Conservation (phyloP, 1,140 invertebrate species). For the Pseudachorutes palmiensis region DNA sequence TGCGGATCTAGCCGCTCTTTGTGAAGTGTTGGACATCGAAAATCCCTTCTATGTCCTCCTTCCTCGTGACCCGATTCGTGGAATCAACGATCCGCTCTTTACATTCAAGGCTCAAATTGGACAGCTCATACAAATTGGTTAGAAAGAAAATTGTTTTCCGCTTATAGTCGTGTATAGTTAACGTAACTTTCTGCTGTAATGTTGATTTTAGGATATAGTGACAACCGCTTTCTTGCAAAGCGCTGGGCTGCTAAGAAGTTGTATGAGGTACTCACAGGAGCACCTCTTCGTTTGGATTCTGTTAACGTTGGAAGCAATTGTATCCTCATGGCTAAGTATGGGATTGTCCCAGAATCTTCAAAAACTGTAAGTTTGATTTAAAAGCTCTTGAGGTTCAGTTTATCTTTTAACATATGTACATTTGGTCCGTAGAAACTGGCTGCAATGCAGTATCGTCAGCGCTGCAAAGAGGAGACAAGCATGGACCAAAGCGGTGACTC, state of each 20-base stretch:
- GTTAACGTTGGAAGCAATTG: conserved; percentile 1
- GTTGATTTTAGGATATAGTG: conserved; percentile 14
- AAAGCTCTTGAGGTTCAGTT: neutral
- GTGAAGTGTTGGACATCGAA: neutral
- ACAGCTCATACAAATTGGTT: conserved; percentile 8
- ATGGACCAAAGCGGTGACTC: too few relatives aligned
- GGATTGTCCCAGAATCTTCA: neutral
- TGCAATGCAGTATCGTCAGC: neutral
- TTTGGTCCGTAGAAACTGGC: neutral
- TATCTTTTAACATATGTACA: neutral
- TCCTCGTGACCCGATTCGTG: neutral
- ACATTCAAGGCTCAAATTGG: conserved; percentile 17
- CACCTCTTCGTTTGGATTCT: neutral
- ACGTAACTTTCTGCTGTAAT: neutral
- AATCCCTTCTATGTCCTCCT: neutral
- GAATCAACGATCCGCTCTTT: neutral
- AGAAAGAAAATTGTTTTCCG: neutral
- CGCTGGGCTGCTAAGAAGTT: conserved; percentile 1
- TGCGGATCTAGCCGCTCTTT: neutral
- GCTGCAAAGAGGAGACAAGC: neutral
- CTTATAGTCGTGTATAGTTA: neutral
- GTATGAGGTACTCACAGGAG: conserved; percentile 12
- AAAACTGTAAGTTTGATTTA: neutral
- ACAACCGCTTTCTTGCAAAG: conserved; percentile 19
- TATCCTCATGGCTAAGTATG: neutral